Evolutionary conservation across 2,797 vertebrate genomes (phyloP).

Genomic region (Ataeniobius toweri): DNA sequence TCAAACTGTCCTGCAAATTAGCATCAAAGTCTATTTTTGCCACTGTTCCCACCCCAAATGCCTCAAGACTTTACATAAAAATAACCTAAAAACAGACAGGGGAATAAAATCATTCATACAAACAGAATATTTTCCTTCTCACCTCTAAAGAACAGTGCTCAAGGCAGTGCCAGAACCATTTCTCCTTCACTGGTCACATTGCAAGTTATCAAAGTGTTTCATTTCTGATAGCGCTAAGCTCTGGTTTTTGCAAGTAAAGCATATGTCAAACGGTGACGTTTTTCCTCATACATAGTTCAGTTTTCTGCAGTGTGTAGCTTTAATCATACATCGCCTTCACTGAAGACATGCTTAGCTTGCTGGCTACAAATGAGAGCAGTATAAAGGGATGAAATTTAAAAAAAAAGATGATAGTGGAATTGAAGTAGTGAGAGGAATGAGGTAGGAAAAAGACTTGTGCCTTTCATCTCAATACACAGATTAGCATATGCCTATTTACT

Average conservation of each 20-base stretch:
- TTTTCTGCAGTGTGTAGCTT: slow-evolving; percentile 57
- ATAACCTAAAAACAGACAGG: background rate
- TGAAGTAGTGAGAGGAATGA: slow-evolving; percentile 25
- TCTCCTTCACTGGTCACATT: slow-evolving; percentile 27
- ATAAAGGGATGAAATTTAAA: slow-evolving; percentile 23
- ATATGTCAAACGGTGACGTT: slow-evolving; percentile 60
- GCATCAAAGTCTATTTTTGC: background rate
- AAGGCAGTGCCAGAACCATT: slow-evolving; percentile 25
- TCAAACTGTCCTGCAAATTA: slow-evolving; percentile 1
- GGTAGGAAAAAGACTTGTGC: slow-evolving; percentile 39
- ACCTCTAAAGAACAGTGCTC: slow-evolving; percentile 22
- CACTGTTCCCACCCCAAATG: slow-evolving; percentile 4
- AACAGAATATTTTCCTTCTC: slow-evolving; percentile 12
- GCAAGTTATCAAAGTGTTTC: slow-evolving; percentile 37
- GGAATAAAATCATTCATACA: slow-evolving; percentile 6
- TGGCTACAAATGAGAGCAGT: slow-evolving; percentile 43
- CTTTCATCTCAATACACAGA: slow-evolving; percentile 64
- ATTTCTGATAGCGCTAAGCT: slow-evolving; percentile 39
- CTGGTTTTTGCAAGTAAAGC: slow-evolving; percentile 59
- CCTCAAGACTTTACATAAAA: slow-evolving; percentile 5
- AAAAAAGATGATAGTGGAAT: slow-evolving; percentile 11
- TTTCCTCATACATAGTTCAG: slow-evolving; percentile 53
- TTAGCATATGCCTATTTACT: slow-evolving; percentile 62
- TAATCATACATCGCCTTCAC: slow-evolving; percentile 55
- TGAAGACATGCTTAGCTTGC: slow-evolving; percentile 47